Base-by-base conservation (phyloP, 2,888 invertebrate genomes). In the Theodoxus fluviatilis region DNA sequence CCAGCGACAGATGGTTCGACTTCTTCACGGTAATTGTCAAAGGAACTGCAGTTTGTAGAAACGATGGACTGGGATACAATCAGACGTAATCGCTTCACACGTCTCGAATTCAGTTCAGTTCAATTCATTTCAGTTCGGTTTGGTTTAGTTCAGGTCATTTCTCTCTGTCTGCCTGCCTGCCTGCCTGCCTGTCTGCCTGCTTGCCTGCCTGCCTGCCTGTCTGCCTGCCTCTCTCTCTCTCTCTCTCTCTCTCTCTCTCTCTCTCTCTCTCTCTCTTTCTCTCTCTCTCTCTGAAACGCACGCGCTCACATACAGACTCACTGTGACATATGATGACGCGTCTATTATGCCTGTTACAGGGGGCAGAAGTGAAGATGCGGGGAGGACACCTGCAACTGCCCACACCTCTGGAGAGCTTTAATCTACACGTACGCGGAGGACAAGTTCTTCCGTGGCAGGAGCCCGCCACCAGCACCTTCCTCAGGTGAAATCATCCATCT, bases 1-100 rank as follows among this genome's bases (percentile, higher is more conserved):
- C 88, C 18, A 71, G 78, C n/a, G 83, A 75, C 22, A 73, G 78
- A 1, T 88, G 87, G 87, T 88, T 83, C 76, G 77, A 81, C 67
- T 83, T 81, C 69, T 80, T 78, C 68, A 76, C 77, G 28, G 81
- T 81, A 74, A 76, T 80, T 77, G 15, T 22, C 28, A 33, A n/a
- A n/a, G n/a, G n/a, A n/a, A n/a, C n/a, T n/a, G n/a, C n/a, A n/a
- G n/a, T n/a, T n/a, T n/a, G n/a, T n/a, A n/a, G n/a, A n/a, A n/a
- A n/a, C n/a, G n/a, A n/a, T n/a, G n/a, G n/a, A n/a, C n/a, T n/a
- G n/a, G n/a, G n/a, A n/a, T n/a, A n/a, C n/a, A n/a, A n/a, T n/a
- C n/a, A n/a, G n/a, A n/a, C n/a, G n/a, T n/a, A n/a, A n/a, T n/a
- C n/a, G n/a, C n/a, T n/a, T n/a, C n/a, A n/a, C n/a, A n/a, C n/a